These are phyloP conservation scores for Diabrotica virgifera DNA, from an alignment of 1,140 invertebrate species.

Conservation along the genomic window DNA sequence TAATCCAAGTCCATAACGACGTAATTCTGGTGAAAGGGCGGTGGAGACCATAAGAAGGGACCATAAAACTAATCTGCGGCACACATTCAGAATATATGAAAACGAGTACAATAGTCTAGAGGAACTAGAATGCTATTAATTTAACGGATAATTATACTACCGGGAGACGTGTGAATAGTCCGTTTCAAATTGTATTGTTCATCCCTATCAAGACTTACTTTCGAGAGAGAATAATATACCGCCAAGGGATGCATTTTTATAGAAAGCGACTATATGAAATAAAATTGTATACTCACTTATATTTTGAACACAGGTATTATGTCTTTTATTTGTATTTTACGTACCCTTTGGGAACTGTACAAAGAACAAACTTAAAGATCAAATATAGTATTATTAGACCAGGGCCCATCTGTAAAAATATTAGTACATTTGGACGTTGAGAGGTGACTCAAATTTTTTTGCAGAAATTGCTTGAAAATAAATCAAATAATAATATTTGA, in stretches of 20 bases:
- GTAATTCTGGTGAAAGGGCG: neutral
- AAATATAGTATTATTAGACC: too few species aligned
- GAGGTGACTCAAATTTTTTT: too few species aligned
- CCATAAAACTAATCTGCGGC: slow-evolving; percentile 1
- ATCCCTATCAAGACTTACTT: neutral
- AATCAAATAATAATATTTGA: too few species aligned
- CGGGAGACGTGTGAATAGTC: neutral
- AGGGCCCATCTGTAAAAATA: too few species aligned
- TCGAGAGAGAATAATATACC: neutral
- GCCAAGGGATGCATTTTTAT: neutral
- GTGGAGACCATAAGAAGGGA: neutral
- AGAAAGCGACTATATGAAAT: neutral
- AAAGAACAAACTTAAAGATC: too few species aligned
- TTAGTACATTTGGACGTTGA: too few species aligned
- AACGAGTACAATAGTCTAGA: slow-evolving; percentile 2
- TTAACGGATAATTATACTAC: neutral
- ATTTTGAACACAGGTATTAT: neutral
- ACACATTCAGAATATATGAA: slow-evolving; percentile 2
- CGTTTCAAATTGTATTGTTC: neutral
- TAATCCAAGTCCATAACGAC: neutral
- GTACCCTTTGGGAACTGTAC: too few species aligned
- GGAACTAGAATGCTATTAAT: slow-evolving; percentile 2
- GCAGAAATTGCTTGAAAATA: too few species aligned
- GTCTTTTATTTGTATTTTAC: too few species aligned
- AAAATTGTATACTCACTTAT: neutral